phyloP scores from a whole-genome alignment of 2,888 invertebrate genomes.

The Sphinx pinastri region DNA sequence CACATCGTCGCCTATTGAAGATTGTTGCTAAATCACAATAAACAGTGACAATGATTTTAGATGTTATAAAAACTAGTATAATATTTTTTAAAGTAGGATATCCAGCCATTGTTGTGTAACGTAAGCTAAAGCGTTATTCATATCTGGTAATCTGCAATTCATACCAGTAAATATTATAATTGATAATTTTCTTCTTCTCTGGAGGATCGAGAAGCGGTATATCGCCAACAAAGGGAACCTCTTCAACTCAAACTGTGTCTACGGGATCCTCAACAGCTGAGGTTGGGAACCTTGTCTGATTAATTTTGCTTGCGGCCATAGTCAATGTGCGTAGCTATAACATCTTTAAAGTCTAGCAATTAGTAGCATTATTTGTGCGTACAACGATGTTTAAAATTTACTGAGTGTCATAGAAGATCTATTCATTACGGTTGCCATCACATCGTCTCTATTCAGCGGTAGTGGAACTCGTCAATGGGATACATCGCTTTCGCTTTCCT shows the following conservation, averaged over 20 bases:
- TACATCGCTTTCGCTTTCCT: conserved; percentile 4
- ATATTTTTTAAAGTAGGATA: no score
- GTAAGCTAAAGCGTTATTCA: background rate
- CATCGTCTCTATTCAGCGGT: background rate
- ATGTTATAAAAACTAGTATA: background rate
- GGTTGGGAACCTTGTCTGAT: background rate
- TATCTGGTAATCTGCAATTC: no score
- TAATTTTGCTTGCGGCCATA: background rate
- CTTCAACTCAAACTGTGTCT: background rate
- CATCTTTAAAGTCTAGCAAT: background rate
- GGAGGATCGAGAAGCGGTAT: conserved; percentile 8
- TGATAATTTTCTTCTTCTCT: conserved; percentile 1
- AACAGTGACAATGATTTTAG: background rate
- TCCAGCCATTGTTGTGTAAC: background rate
- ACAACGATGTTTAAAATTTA: background rate
- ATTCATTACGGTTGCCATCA: background rate
- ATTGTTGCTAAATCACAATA: background rate
- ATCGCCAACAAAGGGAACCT: background rate
- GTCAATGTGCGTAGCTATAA: background rate
- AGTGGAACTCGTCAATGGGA: background rate
- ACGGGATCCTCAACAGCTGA: background rate
- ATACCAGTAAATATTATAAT: background rate
- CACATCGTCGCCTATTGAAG: conserved; percentile 13
- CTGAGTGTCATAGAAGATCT: background rate
- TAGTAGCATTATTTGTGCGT: background rate